phyloP scores from a whole-genome alignment of 2,888 invertebrate species.

The Tenodera sinensis region DNA sequence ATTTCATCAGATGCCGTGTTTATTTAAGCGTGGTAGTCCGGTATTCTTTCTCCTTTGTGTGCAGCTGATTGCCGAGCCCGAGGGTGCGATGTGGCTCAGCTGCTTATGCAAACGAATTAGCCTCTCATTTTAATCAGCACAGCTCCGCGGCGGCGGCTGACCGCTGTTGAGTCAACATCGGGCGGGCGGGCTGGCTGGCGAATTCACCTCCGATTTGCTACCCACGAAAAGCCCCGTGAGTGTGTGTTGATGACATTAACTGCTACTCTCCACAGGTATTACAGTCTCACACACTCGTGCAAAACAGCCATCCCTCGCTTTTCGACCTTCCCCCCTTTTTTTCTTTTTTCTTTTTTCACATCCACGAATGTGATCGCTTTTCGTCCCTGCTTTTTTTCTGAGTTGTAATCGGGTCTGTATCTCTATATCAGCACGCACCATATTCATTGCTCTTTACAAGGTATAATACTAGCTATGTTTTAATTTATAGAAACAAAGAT shows the following conservation, averaged over 20 bases:
- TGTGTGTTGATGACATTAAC: not conserved
- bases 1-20: not conserved
- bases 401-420: not conserved
- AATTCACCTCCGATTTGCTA: not conserved
- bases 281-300: not conserved
- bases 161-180: constrained; percentile 1
- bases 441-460: not conserved
- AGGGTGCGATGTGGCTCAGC: not conserved
- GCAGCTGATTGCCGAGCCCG: not conserved
- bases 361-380: not conserved
- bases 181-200: not conserved
- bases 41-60: not conserved
- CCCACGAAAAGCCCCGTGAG: not conserved
- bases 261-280: not conserved
- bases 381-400: not conserved
- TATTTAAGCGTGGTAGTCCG: not conserved
- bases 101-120: constrained; percentile 24
- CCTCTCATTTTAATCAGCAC: not conserved
- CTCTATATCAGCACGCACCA: not conserved
- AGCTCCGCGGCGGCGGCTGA: not conserved
- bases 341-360: no score
- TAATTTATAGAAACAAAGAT: no score
- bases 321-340: not conserved
- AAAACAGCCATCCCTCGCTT: not conserved
- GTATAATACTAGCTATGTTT: not conserved